phyloP scores from a whole-genome alignment of 2,888 invertebrate species.

The Lasioglossum morio region DNA sequence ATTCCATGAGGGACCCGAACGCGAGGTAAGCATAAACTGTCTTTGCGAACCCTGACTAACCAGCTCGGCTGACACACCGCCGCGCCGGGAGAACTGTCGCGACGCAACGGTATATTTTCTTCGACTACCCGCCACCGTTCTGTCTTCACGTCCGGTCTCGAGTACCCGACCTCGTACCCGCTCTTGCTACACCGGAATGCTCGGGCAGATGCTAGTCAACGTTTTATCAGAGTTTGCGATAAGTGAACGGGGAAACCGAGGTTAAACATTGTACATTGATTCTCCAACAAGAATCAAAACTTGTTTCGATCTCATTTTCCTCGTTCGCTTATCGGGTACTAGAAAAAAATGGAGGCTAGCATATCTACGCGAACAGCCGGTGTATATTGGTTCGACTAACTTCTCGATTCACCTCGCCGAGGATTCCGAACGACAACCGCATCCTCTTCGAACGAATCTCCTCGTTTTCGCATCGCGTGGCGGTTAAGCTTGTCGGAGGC shows the following conservation, averaged over 20 bases:
- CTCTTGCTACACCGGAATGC: not conserved
- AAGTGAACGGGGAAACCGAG: not conserved
- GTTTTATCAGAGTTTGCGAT: not conserved
- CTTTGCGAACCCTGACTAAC: constrained; percentile 55
- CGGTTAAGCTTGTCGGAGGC: not conserved
- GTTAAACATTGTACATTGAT: not conserved
- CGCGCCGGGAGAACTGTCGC: not conserved
- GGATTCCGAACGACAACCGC: not conserved
- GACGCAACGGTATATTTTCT: not conserved
- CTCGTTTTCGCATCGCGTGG: not conserved
- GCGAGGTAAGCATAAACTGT: constrained; percentile 84
- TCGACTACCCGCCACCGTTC: not conserved
- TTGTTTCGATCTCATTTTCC: not conserved
- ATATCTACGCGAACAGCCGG: not conserved
- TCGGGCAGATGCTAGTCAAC: not conserved
- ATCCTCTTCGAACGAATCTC: not conserved
- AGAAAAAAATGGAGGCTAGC: not conserved
- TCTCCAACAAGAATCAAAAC: not conserved
- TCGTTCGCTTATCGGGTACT: not conserved
- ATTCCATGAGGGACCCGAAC: constrained; percentile 80
- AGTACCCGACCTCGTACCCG: not conserved
- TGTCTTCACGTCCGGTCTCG: not conserved
- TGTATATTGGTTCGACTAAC: not conserved
- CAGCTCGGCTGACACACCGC: not conserved
- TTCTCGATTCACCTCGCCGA: not conserved